These are phyloP conservation scores for Salvelinus fontinalis DNA, from an alignment of 2,113 vertebrate species.

Conservation along the genomic window DNA sequence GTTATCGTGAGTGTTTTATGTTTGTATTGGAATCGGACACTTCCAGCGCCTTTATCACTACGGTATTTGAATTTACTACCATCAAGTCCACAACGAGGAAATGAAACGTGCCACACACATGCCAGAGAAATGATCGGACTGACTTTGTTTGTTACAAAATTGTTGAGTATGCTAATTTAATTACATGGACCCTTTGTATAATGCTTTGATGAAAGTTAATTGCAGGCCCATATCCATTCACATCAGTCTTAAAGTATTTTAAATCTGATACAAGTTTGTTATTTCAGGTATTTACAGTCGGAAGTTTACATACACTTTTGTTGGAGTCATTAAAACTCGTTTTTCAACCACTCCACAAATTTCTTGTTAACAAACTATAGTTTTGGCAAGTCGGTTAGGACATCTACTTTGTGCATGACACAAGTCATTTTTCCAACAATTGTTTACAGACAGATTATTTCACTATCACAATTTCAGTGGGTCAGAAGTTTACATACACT, in stretches of 20 bases:
- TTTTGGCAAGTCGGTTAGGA: no score
- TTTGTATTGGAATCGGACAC: conserved; percentile 21
- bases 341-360: no score
- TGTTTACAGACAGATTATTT: no score
- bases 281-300: not conserved
- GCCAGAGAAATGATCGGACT: conserved; percentile 20
- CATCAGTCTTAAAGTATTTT: not conserved
- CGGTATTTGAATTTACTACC: conserved; percentile 20
- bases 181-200: conserved; percentile 33
- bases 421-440: no score
- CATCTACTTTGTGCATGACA: no score
- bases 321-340: no score
- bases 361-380: no score
- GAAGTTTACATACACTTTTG: no score
- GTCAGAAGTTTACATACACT: no score
- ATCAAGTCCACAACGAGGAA: conserved; percentile 17
- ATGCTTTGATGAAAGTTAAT: conserved; percentile 12
- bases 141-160: conserved; percentile 35
- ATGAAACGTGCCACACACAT: conserved; percentile 33
- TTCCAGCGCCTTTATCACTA: not conserved
- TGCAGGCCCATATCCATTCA: not conserved
- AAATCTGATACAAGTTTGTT: not conserved
- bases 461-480: no score
- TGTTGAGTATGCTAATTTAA: conserved; percentile 41
- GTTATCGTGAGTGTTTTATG: conserved; percentile 23